These are phyloP conservation scores for Epirrita christyi DNA, from an alignment of 2,888 invertebrate genomes.

Conservation along the genomic window DNA sequence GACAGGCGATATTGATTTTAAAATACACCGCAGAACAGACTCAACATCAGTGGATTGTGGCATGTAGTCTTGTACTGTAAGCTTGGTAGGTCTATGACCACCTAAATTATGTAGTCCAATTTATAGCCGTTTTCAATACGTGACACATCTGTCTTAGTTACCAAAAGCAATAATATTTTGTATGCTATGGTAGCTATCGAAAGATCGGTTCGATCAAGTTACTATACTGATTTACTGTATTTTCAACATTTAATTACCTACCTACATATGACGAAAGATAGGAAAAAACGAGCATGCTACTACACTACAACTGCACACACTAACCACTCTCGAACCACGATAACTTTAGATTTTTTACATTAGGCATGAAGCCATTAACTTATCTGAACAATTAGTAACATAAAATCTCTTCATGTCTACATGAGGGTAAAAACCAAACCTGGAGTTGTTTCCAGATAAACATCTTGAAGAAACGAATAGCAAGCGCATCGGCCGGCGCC, in stretches of 20 bases:
- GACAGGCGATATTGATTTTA: slow-evolving; percentile 65
- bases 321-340: not conserved
- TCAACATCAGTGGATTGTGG: slow-evolving; percentile 2
- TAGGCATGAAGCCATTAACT: not conserved
- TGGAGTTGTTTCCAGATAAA: slow-evolving; percentile 44
- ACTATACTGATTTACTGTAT: too few species aligned
- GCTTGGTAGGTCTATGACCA: not conserved
- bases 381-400: slow-evolving; percentile 3
- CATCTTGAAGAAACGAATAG: slow-evolving; percentile 50
- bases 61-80: not conserved
- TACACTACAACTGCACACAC: too few species aligned
- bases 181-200: too few species aligned
- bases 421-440: slow-evolving; percentile 7
- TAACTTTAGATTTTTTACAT: not conserved
- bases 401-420: slow-evolving; percentile 9
- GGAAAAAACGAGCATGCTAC: not conserved
- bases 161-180: not conserved
- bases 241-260: too few species aligned
- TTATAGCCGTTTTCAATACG: not conserved
- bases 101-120: not conserved
- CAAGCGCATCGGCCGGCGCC: slow-evolving; percentile 36
- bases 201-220: too few species aligned
- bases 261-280: too few species aligned
- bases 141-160: too few species aligned
- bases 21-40: slow-evolving; percentile 46